Evolutionary conservation across 2,797 vertebrate genomes (phyloP).

Genomic region (Clarias platycephalus): DNA sequence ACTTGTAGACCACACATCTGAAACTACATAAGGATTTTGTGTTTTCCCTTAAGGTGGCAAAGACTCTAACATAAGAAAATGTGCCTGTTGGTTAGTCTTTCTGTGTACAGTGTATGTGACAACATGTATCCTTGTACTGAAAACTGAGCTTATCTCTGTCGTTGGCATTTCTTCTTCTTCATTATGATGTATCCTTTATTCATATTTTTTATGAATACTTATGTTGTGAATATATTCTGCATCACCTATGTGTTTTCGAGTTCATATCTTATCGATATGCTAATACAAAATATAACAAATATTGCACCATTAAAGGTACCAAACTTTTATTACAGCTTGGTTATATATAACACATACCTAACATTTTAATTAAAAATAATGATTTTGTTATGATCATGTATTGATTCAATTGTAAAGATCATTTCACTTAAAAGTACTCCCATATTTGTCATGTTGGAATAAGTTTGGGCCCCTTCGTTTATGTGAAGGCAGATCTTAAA

Average conservation of each 20-base stretch:
- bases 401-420: neutral
- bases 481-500: too few relatives aligned
- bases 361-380: neutral
- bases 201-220: neutral
- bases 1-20: neutral
- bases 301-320: conserved; percentile 16
- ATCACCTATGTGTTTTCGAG: conserved; percentile 13
- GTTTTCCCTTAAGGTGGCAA: conserved; percentile 4
- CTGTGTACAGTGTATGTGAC: conserved; percentile 33
- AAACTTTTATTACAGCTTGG: conserved; percentile 1
- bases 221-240: neutral
- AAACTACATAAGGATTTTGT: conserved; percentile 1
- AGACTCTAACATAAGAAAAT: conserved; percentile 9
- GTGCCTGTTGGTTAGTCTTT: conserved; percentile 4
- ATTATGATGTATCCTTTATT: conserved; percentile 12
- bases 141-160: conserved; percentile 13
- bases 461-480: too few relatives aligned
- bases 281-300: neutral
- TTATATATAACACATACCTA: neutral
- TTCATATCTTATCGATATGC: conserved; percentile 9
- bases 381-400: too few relatives aligned
- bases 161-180: neutral
- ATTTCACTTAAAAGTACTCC: neutral
- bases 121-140: conserved; percentile 35
- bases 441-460: neutral